Evolutionary conservation across 2,113 vertebrate genomes (phyloP).

Genomic region (Eptatretus burgeri): DNA sequence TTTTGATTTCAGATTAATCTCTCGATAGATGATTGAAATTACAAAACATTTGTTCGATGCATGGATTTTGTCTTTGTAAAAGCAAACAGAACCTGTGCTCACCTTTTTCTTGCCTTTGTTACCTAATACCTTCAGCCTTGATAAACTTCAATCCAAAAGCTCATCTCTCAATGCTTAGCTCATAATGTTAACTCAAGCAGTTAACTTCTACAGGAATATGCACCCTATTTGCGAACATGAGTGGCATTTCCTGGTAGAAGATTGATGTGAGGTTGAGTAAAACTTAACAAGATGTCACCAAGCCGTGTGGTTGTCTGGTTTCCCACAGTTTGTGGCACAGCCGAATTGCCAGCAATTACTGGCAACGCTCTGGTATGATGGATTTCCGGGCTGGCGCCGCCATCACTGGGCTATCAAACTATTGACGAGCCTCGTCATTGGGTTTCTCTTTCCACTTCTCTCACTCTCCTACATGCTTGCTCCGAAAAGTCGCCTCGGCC

Average conservation of each 20-base stretch:
- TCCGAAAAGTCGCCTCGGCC: constrained; percentile 55
- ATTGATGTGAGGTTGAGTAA: neutral
- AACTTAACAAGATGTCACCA: neutral
- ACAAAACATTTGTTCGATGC: too few species aligned
- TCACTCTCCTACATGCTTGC: constrained; percentile 60
- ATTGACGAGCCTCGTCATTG: constrained; percentile 56
- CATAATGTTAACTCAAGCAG: neutral
- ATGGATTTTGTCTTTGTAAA: too few species aligned
- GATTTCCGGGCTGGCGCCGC: constrained; percentile 79
- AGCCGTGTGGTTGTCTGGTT: constrained; percentile 13
- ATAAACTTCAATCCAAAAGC: too few species aligned
- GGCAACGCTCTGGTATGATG: constrained; percentile 80
- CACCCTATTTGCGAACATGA: constrained; percentile 8
- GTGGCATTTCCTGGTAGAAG: neutral
- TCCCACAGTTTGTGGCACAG: constrained; percentile 62
- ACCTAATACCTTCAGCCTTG: too few species aligned
- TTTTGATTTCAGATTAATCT: too few species aligned
- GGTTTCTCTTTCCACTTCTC: constrained; percentile 60
- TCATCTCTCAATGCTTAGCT: too few species aligned
- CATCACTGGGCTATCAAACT: constrained; percentile 80
- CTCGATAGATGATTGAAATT: too few species aligned
- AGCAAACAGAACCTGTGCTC: too few species aligned
- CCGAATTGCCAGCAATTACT: constrained; percentile 93
- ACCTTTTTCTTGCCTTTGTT: too few species aligned
- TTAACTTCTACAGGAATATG: neutral